Evolutionary conservation across 2,113 vertebrate species (phyloP).

Genomic region (Rhinoptilus africanus): DNA sequence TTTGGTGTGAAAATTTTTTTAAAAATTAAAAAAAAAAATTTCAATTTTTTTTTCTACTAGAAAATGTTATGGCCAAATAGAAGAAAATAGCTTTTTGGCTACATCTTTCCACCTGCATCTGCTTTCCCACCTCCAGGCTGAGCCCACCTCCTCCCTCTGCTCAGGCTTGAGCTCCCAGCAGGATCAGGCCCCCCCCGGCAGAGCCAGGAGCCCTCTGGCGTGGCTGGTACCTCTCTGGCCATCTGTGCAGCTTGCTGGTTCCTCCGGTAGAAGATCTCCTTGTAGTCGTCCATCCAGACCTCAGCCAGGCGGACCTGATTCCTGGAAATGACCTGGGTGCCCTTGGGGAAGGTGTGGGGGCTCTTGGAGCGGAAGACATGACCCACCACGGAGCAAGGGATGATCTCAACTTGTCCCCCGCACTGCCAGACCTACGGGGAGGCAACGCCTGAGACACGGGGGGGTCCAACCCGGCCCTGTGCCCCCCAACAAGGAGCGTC

Average conservation of each 20-base stretch:
- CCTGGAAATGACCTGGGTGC: conserved; percentile 89
- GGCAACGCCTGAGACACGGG: background rate
- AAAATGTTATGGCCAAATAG: background rate
- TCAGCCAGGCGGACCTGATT: conserved; percentile 96
- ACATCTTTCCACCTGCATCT: background rate
- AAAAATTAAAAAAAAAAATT: background rate
- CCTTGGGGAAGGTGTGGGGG: conserved; percentile 95
- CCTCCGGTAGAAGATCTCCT: conserved; percentile 89
- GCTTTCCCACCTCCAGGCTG: no score
- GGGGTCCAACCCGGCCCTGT: accelerated
- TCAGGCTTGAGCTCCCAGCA: background rate
- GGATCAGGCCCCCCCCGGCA: background rate
- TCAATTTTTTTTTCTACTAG: background rate
- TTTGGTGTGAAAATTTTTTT: no score
- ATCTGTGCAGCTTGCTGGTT: conserved; percentile 86
- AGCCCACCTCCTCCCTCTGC: background rate
- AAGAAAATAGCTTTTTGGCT: background rate
- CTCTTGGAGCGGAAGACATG: conserved; percentile 97
- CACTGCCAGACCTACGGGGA: conserved; percentile 92
- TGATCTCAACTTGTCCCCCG: conserved; percentile 89
- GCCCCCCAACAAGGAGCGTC: background rate
- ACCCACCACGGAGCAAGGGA: conserved; percentile 94
- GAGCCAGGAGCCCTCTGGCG: accelerated
- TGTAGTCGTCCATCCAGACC: conserved; percentile 96
- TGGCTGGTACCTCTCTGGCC: conserved; percentile 78